These are phyloP conservation scores for Gastrophysa polygoni DNA, from an alignment of 2,888 invertebrate species.

Conservation along the genomic window DNA sequence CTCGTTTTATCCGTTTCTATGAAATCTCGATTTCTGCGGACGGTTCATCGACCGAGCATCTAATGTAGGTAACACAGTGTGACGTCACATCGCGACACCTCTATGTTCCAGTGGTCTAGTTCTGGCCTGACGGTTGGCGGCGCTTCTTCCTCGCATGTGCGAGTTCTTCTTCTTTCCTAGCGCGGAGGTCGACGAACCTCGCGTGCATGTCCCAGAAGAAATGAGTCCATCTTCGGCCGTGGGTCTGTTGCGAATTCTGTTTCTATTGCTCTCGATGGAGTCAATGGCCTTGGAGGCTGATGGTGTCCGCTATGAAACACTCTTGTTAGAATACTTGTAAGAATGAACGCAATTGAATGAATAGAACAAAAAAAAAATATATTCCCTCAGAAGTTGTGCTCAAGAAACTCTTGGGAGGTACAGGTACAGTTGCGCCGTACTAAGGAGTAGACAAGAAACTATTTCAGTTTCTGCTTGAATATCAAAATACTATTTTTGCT, in stretches of 20 bases:
- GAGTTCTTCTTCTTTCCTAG: conserved; percentile 30
- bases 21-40: conserved; percentile 32
- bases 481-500: too few relatives aligned
- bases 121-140: conserved; percentile 36
- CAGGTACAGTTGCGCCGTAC: too few relatives aligned
- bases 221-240: conserved; percentile 49
- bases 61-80: conserved; percentile 53
- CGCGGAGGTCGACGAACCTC: conserved; percentile 39
- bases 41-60: conserved; percentile 30
- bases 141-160: conserved; percentile 38
- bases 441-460: too few relatives aligned
- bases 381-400: too few relatives aligned
- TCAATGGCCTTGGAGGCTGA: conserved; percentile 23
- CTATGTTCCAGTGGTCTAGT: conserved; percentile 59
- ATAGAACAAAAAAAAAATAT: too few relatives aligned
- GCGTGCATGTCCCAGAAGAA: conserved; percentile 47
- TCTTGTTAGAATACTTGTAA: too few relatives aligned
- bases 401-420: too few relatives aligned
- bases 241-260: conserved; percentile 37
- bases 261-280: conserved; percentile 40
- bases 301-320: too few relatives aligned
- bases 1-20: conserved; percentile 9
- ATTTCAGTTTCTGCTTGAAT: too few relatives aligned
- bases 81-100: conserved; percentile 59
- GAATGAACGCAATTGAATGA: too few relatives aligned